Evolutionary conservation across 2,113 vertebrate species (phyloP).

Genomic region (Regulus satrapa): DNA sequence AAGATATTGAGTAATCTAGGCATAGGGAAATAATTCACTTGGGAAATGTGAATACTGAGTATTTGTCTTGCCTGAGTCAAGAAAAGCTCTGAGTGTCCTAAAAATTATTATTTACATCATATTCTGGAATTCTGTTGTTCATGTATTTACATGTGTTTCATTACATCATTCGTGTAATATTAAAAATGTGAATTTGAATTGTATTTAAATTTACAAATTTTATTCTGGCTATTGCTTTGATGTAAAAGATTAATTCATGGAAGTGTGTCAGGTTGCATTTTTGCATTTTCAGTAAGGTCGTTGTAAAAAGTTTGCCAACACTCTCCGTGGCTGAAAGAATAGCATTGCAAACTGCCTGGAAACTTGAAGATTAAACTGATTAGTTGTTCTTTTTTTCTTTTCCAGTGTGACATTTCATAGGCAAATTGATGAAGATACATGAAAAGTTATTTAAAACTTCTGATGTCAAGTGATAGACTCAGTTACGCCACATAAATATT

Average conservation of each 20-base stretch:
- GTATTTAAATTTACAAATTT: not conserved
- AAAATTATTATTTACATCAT: not conserved
- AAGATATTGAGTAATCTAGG: not conserved
- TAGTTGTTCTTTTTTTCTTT: not conserved
- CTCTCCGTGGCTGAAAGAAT: not conserved
- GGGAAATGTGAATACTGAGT: not conserved
- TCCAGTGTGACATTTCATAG: not conserved
- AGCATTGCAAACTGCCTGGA: not conserved
- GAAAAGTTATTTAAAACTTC: not conserved
- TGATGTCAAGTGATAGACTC: not conserved
- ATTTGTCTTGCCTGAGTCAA: not conserved
- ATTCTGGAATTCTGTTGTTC: not conserved
- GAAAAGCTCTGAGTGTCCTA: not conserved
- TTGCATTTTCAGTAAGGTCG: not conserved
- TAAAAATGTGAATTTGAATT: not conserved
- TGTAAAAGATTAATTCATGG: not conserved
- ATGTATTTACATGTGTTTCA: not conserved
- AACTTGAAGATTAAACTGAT: not conserved
- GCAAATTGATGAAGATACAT: not conserved
- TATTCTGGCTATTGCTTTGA: not conserved
- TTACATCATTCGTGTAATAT: not conserved
- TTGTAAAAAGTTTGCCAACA: not conserved
- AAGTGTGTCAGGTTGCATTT: not conserved
- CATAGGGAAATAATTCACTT: not conserved
- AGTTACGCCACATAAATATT: not conserved